Base-by-base conservation (phyloP, 2,888 invertebrate species). In the Euplexia lucipara region DNA sequence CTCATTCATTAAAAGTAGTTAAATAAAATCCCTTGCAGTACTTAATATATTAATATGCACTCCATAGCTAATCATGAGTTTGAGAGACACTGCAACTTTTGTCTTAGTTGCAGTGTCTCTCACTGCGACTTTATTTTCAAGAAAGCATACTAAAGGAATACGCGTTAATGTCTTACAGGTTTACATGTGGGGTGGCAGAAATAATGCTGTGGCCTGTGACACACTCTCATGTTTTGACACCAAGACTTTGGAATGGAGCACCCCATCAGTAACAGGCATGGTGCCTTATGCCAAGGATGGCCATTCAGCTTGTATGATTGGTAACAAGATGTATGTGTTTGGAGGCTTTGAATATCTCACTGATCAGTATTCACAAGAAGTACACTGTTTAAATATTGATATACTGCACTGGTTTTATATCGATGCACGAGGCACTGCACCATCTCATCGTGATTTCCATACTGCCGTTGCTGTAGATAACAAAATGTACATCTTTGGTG, bases 121-220 rank as follows among this genome's bases (percentile, higher is more conserved):
- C n/a, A n/a, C n/a, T n/a, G 18, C n/a, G 26, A 63, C 4, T 60
- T 42, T 4, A 18, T 9, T 22, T 32, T 32, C 8, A 14, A n/a
- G 4, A 39, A 18, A 45, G n/a, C 37, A 41, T 20, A 30, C 39
- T 70, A 9, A 41, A 39, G 2, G 7, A 71, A 42, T 22, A 54
- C 59, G 26, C 18, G 18, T 44, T 69, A 20, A 57, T 59, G 18
- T 63, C 7, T 85, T 89, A 39, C 82, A 95, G 95, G 97, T 98
- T 14, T 98, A 97, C 86, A 96, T 99, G 83, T 99, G 98, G 98
- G 99, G 99, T 53, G 99, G 99, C 3, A 96, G 99, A 73, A 99
- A 99, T 89, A 98, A 99, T 89, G 96, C 90, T 32, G 96, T 96
- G 34, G 97, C 98, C 7, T 98, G 98, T 91, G 97, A 97, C 83